Conservation (phyloP, 2,888 invertebrate species). For the Pogonocherus hispidulus region DNA sequence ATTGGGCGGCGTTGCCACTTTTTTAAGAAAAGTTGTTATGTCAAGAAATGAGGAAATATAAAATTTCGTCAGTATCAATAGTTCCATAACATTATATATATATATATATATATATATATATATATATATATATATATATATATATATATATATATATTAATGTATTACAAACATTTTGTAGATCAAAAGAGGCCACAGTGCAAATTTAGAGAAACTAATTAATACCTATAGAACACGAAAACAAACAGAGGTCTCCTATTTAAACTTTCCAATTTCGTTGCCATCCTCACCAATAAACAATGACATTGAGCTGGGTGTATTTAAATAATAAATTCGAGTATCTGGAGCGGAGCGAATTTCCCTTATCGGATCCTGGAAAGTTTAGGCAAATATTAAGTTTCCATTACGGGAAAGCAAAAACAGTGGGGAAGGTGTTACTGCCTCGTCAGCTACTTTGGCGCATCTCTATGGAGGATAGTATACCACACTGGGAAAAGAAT, state of each 20-base stretch:
- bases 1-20: no score
- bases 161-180: no score
- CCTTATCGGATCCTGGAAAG: no score
- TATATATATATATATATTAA: no score
- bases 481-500: background rate
- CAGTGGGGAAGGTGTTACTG: background rate
- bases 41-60: no score
- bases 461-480: background rate
- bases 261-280: background rate
- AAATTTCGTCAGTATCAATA: no score
- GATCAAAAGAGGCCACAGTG: no score
- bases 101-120: no score
- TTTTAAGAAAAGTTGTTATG: no score
- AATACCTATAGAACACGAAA: background rate
- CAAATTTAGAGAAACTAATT: background rate
- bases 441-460: background rate
- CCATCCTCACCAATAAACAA: background rate
- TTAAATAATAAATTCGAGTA: background rate
- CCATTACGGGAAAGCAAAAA: slow-evolving; percentile 22
- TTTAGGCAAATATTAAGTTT: slow-evolving; percentile 25
- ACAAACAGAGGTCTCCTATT: background rate
- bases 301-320: background rate
- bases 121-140: no score
- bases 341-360: background rate
- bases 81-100: no score